Base-by-base conservation (phyloP, 1,140 invertebrate species). In the Leptinotarsa lineolata region DNA sequence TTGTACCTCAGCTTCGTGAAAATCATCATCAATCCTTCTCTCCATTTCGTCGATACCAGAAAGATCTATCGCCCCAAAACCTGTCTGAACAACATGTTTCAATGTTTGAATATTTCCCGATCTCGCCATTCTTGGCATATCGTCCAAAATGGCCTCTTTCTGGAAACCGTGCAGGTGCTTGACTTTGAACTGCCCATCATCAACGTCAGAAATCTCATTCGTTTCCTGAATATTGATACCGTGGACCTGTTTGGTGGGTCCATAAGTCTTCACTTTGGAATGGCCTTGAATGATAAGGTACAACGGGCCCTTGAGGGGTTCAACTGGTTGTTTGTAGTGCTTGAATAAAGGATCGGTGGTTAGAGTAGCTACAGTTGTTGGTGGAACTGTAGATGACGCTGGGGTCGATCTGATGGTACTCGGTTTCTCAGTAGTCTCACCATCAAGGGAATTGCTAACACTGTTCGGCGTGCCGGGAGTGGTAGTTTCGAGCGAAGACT, bases 231-330 rank as follows among this genome's bases (percentile, higher is more conserved):
- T 82, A 81, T 69, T 77, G 68, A 82, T 80, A 20, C 84, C 84
- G 63, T 86, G 82, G 20, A 85, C 83, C 69, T 83, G 83, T 65
- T 91, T 88, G n/a, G 85, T 89, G 0, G 91, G 89, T 20, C 92
- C 90, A 80, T 94, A 94, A 1, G 91, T 93, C 84, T 93, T 93
- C 0, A 94, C 92, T 84, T 93, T 93, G 0, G 92, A 93, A 80
- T 94, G 92, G 1, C 92, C 92, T 83, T 94, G 91, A 76, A 94
- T 94, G 22, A 94, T 93, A 11, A 93, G 85, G 79, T 93, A 93
- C 86, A 92, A 89, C 2, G 92, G 91, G 4, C 89, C 87, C 46
- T 86, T 80, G 0, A 91, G 82, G 1, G 89, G 87, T 77, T 90
- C 90, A 1, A 85, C 86, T 3, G 90, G 90, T 78, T 91, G 88